A percentile compares a stretch with the other conserved stretches of the same genome.
phyloP scores from a whole-genome alignment of 2,888 invertebrate genomes.

The Cantharis lateralis region DNA sequence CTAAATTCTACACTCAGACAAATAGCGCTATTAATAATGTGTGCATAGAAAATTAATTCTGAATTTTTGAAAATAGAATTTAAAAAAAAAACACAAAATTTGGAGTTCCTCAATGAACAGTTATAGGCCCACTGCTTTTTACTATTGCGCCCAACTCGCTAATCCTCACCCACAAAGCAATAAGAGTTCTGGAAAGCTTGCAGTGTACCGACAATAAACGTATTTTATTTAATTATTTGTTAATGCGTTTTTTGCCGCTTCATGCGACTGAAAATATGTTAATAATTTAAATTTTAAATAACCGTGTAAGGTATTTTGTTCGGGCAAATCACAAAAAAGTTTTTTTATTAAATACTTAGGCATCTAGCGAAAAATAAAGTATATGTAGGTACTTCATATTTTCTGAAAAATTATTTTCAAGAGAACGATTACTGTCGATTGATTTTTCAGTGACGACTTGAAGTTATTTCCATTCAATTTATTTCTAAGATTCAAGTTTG shows the following conservation, averaged over 20 bases:
- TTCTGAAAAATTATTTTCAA: background rate
- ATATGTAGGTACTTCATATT: background rate
- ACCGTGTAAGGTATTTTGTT: background rate
- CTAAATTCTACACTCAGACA: background rate
- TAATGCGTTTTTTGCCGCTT: background rate
- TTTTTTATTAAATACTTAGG: background rate
- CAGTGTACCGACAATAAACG: no score
- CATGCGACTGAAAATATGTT: background rate
- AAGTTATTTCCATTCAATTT: background rate
- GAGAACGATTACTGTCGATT: background rate
- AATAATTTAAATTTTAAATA: background rate
- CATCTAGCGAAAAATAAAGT: background rate
- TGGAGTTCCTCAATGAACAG: background rate
- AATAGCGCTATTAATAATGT: background rate
- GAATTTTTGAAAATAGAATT: no score
- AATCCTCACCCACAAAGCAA: no score
- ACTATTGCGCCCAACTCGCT: no score
- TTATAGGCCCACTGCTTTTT: no score
- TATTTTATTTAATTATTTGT: background rate
- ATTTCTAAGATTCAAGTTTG: background rate
- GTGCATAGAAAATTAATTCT: background rate
- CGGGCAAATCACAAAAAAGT: background rate
- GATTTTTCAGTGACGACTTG: background rate
- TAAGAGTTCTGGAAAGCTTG: no score
- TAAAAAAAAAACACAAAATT: no score